Evolutionary conservation across 2,113 vertebrate species (phyloP).

Genomic region (Cygnus atratus): DNA sequence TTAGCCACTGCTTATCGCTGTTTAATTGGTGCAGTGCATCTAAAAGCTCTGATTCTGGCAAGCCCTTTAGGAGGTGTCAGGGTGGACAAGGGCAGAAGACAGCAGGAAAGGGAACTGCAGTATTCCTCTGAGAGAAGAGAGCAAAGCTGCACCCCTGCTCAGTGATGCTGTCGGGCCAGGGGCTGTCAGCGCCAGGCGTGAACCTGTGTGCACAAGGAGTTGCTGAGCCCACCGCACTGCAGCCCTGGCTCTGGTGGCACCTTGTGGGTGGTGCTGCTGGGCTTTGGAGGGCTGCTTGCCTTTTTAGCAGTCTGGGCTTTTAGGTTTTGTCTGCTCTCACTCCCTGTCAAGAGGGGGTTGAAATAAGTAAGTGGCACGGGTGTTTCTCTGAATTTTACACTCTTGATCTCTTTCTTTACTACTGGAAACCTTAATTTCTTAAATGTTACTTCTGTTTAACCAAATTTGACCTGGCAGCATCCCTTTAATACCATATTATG

Average conservation of each 20-base stretch:
- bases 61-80: background rate
- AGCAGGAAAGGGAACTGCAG: background rate
- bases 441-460: background rate
- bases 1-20: background rate
- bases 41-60: background rate
- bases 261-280: fast-evolving
- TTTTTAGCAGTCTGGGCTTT: background rate
- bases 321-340: background rate
- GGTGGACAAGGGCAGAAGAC: background rate
- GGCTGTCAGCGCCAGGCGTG: background rate
- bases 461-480: constrained; percentile 16
- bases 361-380: background rate
- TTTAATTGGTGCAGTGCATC: background rate
- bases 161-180: fast-evolving
- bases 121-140: background rate
- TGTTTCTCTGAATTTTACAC: background rate
- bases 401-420: background rate
- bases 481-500: constrained; percentile 48
- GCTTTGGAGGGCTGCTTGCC: background rate
- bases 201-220: no score
- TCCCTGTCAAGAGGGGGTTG: background rate
- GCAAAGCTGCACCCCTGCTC: fast-evolving
- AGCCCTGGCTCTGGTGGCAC: background rate
- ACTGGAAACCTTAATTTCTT: background rate
- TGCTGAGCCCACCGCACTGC: background rate